Percentiles rank a stretch among this genome's conserved stretches.
Conservation (phyloP, 2,797 vertebrate species). For the Prionace glauca region DNA sequence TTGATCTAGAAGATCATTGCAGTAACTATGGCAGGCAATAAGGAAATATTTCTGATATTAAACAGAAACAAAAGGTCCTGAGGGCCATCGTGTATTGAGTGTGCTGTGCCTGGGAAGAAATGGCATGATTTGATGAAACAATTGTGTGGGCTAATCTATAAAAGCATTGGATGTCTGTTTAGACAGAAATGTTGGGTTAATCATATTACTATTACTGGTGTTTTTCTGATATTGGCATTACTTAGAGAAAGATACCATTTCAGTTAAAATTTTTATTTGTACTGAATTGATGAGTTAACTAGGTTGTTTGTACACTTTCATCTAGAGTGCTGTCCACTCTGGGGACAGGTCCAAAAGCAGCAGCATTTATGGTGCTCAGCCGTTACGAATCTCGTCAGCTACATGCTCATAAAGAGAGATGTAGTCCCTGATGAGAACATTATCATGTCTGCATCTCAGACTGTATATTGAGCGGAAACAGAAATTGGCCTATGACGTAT, state of each 20-base stretch:
- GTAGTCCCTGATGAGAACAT: slow-evolving; percentile 34
- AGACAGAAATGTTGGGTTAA: background rate
- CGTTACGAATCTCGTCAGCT: slow-evolving; percentile 24
- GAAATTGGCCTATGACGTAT: slow-evolving; percentile 26
- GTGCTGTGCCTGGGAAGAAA: background rate
- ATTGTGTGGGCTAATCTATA: background rate
- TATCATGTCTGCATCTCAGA: background rate
- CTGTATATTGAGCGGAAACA: slow-evolving; percentile 24
- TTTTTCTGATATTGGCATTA: background rate
- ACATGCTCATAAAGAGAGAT: slow-evolving; percentile 35
- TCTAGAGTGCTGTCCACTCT: background rate
- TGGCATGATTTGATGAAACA: background rate
- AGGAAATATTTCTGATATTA: background rate
- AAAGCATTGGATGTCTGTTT: background rate
- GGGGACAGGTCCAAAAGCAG: slow-evolving; percentile 18
- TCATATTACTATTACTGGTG: background rate
- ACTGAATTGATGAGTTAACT: background rate
- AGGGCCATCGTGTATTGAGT: background rate
- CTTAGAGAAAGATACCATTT: background rate
- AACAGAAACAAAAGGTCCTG: background rate
- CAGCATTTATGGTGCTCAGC: slow-evolving; percentile 28
- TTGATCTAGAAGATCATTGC: background rate
- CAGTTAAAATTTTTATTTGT: background rate
- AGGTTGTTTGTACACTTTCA: background rate
- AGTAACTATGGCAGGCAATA: background rate